A percentile compares a stretch with the other conserved stretches of the same genome.
phyloP scores from a whole-genome alignment of 2,797 vertebrate genomes.

The Rhynchotus rufescens region DNA sequence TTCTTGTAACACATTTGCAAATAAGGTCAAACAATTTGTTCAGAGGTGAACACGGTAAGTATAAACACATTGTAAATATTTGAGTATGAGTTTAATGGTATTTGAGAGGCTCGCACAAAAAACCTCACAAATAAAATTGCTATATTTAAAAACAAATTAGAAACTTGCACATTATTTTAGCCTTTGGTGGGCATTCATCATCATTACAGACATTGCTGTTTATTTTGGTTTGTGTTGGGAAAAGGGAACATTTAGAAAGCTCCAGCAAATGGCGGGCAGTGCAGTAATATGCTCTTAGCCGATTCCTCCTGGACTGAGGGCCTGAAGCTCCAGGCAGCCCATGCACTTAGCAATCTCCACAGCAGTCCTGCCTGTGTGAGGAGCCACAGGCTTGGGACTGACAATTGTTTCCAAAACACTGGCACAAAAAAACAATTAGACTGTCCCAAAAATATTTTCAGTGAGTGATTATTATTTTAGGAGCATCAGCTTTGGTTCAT shows the following conservation, averaged over 20 bases:
- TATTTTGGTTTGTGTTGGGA: conserved; percentile 47
- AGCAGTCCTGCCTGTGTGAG: fast-evolving
- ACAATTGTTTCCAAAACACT: not conserved
- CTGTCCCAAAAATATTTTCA: not conserved
- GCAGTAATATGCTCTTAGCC: fast-evolving
- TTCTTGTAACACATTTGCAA: conserved; percentile 74
- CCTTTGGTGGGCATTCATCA: conserved; percentile 70
- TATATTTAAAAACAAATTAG: conserved; percentile 73
- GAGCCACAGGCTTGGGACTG: fast-evolving
- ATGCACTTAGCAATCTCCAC: not conserved
- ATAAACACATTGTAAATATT: conserved; percentile 78
- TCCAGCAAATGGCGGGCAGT: not conserved
- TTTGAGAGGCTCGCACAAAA: conserved; percentile 63
- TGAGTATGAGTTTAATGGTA: conserved; percentile 78
- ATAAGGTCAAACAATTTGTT: conserved; percentile 79
- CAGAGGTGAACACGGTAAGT: conserved; percentile 70
- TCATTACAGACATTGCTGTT: conserved; percentile 70
- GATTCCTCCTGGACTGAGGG: not conserved
- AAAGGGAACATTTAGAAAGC: conserved; percentile 7
- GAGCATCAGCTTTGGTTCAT: not conserved
- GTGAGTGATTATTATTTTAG: not conserved
- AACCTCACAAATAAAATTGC: conserved; percentile 60
- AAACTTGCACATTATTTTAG: conserved; percentile 71
- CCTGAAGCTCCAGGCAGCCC: not conserved
- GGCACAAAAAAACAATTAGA: not conserved